Percentiles rank a stretch among this genome's conserved stretches.
Evolutionary conservation across 1,140 invertebrate genomes (phyloP).

Genomic region (Dreissena polymorpha): DNA sequence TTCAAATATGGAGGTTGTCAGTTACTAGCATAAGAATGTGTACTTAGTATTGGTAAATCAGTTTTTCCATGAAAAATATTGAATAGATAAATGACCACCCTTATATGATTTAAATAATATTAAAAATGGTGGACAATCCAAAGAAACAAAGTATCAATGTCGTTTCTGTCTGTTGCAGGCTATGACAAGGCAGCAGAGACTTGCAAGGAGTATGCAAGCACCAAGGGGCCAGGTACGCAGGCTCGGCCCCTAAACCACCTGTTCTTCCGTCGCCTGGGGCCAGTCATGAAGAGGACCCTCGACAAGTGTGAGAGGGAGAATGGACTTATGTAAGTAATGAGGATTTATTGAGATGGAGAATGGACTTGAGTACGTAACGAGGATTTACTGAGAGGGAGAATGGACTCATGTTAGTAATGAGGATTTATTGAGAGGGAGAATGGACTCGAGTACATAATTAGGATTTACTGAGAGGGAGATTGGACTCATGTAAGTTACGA

Average conservation of each 20-base stretch:
- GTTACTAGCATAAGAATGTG: no score
- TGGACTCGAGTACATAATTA: no score
- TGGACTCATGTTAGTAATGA: no score
- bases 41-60: no score
- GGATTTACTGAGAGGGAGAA: no score
- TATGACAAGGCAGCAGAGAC: constrained; percentile 82
- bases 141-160: neutral
- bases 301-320: constrained; percentile 89
- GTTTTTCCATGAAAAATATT: neutral
- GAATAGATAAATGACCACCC: neutral
- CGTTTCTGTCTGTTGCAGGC: constrained; percentile 69
- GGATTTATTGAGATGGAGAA: no score
- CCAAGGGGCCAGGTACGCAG: constrained; percentile 83
- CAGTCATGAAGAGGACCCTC: constrained; percentile 83
- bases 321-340: constrained; percentile 85
- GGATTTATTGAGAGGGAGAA: no score
- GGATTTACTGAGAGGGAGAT: no score
- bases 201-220: constrained; percentile 84
- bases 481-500: no score
- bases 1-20: no score
- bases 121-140: neutral
- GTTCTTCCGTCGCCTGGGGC: constrained; percentile 85
- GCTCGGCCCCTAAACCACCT: constrained; percentile 85
- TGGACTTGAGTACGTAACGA: no score
- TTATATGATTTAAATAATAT: neutral